phyloP scores from a whole-genome alignment of 2,888 invertebrate genomes.

The Agrochola circellaris region DNA sequence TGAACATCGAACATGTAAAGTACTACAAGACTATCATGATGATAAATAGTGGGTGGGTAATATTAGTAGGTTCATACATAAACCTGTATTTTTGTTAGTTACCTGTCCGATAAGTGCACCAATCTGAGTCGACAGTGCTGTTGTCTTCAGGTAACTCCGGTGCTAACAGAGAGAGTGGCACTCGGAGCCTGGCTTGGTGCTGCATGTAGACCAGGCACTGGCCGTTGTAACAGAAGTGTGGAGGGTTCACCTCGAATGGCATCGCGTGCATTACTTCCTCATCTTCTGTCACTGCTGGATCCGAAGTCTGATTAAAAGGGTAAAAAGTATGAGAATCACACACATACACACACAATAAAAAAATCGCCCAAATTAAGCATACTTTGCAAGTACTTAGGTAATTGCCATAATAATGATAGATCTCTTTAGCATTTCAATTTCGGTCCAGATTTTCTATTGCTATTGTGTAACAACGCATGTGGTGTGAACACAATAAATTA shows the following conservation, averaged over 20 bases:
- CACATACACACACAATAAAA: too few species aligned
- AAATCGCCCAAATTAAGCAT: neutral
- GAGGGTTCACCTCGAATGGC: conserved; percentile 81
- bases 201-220: conserved; percentile 86
- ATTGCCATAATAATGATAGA: neutral
- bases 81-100: conserved; percentile 13
- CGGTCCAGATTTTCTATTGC: neutral
- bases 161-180: conserved; percentile 82
- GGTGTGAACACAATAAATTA: conserved; percentile 41
- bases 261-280: conserved; percentile 67
- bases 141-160: conserved; percentile 79
- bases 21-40: neutral
- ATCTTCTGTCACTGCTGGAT: conserved; percentile 70
- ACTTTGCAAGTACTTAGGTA: too few species aligned
- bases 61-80: neutral
- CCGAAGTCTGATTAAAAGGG: conserved; percentile 41
- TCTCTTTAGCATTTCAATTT: neutral
- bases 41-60: neutral
- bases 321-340: neutral
- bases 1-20: neutral
- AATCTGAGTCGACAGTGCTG: conserved; percentile 84
- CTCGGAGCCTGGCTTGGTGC: conserved; percentile 79
- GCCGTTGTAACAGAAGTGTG: conserved; percentile 85
- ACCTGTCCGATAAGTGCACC: conserved; percentile 92
- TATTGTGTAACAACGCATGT: conserved; percentile 13